Base-by-base conservation (phyloP, 2,113 vertebrate genomes). In the Oryzias woworae region DNA sequence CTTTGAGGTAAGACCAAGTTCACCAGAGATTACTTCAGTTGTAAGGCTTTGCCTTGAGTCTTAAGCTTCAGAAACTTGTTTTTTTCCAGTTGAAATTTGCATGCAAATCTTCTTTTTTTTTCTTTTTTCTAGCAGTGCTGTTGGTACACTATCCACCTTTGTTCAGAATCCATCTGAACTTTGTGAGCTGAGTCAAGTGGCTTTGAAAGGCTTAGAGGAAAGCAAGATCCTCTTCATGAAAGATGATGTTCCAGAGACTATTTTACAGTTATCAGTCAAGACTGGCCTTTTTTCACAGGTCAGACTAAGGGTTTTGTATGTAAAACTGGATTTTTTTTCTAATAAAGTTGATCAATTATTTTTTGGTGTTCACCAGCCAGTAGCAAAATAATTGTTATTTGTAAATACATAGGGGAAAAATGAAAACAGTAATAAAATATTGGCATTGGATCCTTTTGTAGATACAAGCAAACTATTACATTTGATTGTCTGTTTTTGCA, bases 161-260 rank as follows among this genome's bases (percentile, higher is more conserved):
- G 74, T 58, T 41, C 71, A 18, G 12, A 36, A 87, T 54, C 73
- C 22, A 51, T 22, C 63, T 12, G 76, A 91, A 53, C 73, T 98
- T 52, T 66, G 80, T 62, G 85, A 79, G 56, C 88, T 98, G 0
- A 87, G 92, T 46, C 82, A 86, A 0, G 80, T 97, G 78, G 95
- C 95, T 6, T 84, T 94, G 79, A 74, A 49, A 5, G 93, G 94
- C 1, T 79, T 98, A 62, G 90, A 95, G 71, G 59, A 82, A 0
- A 87, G 90, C 52, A 91, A 89, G 42, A 87, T 93, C 5, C 73
- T 96, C 0, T 98, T 98, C 83, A 85, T 69, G 22, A 69, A 82
- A 1, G 48, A 44, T 43, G 91, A 95, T 8, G 66, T 96, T 60
- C 69, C 90, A 3, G 60, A 75, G 1, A 45, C 83, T 0, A 53